phyloP scores from a whole-genome alignment of 2,888 invertebrate species.

The Chalcis sispes region DNA sequence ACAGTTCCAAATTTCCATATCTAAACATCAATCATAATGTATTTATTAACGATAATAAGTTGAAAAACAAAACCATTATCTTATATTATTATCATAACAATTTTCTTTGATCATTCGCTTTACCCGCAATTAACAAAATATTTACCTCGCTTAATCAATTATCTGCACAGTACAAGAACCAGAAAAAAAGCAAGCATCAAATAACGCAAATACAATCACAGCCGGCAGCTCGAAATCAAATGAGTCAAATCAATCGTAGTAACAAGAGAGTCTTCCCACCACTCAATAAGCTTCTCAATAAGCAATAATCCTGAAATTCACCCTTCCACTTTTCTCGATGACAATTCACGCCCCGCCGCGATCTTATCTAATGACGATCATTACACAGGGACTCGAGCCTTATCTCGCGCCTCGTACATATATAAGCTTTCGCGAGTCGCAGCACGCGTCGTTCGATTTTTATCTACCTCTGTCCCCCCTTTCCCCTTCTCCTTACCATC shows the following conservation, averaged over 20 bases:
- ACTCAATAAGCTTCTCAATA: constrained; percentile 44
- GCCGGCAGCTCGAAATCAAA: background rate
- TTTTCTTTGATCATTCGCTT: no score
- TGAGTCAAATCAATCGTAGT: constrained; percentile 33
- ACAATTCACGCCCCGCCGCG: constrained; percentile 2
- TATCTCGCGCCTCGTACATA: constrained; percentile 21
- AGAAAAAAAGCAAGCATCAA: background rate
- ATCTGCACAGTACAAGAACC: no score
- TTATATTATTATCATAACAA: no score
- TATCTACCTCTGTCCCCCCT: constrained; percentile 29
- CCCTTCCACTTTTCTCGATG: constrained; percentile 9
- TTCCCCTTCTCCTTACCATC: background rate
- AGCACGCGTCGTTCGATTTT: constrained; percentile 43
- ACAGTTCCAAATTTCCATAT: no score
- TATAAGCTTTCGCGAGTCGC: constrained; percentile 12
- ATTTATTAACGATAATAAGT: no score
- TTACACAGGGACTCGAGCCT: constrained; percentile 37
- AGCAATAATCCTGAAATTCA: constrained; percentile 19
- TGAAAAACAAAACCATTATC: no score
- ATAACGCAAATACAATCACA: background rate
- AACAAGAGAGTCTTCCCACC: background rate
- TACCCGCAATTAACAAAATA: no score
- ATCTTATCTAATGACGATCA: constrained; percentile 51
- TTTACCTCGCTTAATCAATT: no score
- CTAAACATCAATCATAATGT: no score